Conservation (phyloP, 2,113 vertebrate genomes). For the Hippocampus barbouri region DNA sequence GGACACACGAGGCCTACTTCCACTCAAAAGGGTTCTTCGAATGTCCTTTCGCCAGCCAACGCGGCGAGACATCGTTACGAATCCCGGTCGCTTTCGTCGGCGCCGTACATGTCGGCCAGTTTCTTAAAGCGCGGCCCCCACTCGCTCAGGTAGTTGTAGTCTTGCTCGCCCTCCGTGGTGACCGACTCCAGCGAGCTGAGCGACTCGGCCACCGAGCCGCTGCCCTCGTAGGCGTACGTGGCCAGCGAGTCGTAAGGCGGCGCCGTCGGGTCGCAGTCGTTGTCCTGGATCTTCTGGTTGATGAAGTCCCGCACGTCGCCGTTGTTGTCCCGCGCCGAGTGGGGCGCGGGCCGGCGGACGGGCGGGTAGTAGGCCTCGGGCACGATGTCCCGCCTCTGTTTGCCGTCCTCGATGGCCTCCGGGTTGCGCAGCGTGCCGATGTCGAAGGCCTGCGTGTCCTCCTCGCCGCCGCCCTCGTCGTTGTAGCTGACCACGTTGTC, state of each 20-base stretch:
- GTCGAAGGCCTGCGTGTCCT: constrained; percentile 97
- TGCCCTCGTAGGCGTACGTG: constrained; percentile 93
- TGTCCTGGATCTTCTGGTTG: constrained; percentile 90
- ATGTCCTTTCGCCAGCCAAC: constrained; percentile 8
- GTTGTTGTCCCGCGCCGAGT: constrained; percentile 78
- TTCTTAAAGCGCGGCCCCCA: constrained; percentile 95
- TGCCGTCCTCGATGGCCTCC: constrained; percentile 89
- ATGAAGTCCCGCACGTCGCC: constrained; percentile 95
- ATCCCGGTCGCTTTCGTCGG: constrained; percentile 86
- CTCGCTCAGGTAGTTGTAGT: constrained; percentile 95
- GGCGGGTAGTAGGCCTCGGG: constrained; percentile 84
- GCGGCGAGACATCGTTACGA: constrained; percentile 71
- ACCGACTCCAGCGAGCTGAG: constrained; percentile 91
- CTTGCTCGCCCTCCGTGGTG: constrained; percentile 88
- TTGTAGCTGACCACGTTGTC: constrained; percentile 98
- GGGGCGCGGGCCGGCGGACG: constrained; percentile 70
- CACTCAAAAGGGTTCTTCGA: constrained; percentile 30
- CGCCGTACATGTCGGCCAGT: constrained; percentile 92
- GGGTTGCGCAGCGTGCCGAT: constrained; percentile 92
- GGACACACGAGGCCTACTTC: constrained; percentile 57
- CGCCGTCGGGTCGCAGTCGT: constrained; percentile 86
- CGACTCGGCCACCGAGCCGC: constrained; percentile 86
- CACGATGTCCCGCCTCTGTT: constrained; percentile 86
- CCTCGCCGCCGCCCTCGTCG: constrained; percentile 93
- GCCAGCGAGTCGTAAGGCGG: constrained; percentile 96